phyloP scores from a whole-genome alignment of 1,140 invertebrate species.

The roundworm (Caenorhabditis elegans) region DNA sequence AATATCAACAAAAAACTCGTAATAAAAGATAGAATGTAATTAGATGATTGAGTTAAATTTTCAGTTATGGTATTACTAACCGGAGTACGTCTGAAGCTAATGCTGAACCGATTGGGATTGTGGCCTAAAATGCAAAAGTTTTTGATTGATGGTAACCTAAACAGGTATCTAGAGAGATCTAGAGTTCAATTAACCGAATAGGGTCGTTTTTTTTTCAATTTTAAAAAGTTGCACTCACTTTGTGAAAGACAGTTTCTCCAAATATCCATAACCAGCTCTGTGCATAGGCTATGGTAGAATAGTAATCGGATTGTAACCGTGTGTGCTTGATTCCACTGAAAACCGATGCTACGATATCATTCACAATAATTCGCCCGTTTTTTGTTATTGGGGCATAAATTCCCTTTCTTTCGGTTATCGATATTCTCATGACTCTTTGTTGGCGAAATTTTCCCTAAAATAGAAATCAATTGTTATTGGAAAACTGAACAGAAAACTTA shows the following conservation, averaged over 20 bases:
- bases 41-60: too few relatives aligned
- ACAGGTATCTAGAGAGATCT: too few relatives aligned
- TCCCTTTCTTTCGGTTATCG: constrained; percentile 1
- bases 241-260: not conserved
- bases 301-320: not conserved
- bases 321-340: constrained; percentile 8
- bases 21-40: too few relatives aligned
- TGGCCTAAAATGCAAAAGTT: not conserved
- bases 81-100: not conserved
- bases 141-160: not conserved
- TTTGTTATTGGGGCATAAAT: constrained; percentile 18
- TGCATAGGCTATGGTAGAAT: not conserved
- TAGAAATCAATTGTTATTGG: not conserved
- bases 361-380: constrained; percentile 22
- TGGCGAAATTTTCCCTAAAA: constrained; percentile 15
- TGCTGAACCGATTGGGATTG: not conserved
- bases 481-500: not conserved
- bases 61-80: not conserved
- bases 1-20: too few relatives aligned
- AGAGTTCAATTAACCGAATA: too few relatives aligned
- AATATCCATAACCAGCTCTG: not conserved
- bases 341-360: constrained; percentile 3
- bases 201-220: too few relatives aligned
- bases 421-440: not conserved
- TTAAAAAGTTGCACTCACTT: too few relatives aligned